These are phyloP conservation scores for Schizaphis graminum DNA, from an alignment of 2,888 invertebrate genomes.

Conservation along the genomic window DNA sequence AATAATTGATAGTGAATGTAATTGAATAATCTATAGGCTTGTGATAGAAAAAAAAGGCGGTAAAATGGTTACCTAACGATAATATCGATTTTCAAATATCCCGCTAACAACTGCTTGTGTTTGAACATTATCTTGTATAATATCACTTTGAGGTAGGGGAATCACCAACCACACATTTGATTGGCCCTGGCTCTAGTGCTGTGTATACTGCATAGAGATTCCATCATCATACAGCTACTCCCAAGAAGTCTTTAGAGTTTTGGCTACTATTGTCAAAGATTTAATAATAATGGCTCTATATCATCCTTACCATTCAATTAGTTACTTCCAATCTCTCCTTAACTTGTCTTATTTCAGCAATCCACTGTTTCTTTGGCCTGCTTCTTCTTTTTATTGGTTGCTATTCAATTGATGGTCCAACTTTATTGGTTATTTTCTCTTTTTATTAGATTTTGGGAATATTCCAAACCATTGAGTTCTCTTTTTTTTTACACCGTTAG, in stretches of 20 bases:
- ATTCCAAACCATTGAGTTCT: not conserved
- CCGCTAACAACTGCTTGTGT: no score
- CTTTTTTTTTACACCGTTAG: no score
- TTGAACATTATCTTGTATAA: no score
- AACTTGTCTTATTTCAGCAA: not conserved
- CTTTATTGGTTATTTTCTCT: constrained; percentile 20
- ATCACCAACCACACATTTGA: no score
- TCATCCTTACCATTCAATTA: not conserved
- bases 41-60: no score
- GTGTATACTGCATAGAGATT: not conserved
- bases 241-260: not conserved
- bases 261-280: not conserved
- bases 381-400: constrained; percentile 6
- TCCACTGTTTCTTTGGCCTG: constrained; percentile 9
- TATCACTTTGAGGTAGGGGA: no score
- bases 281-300: not conserved
- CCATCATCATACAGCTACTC: not conserved
- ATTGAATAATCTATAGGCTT: no score
- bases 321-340: constrained; percentile 14
- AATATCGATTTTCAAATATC: no score
- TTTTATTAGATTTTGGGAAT: not conserved
- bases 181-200: not conserved
- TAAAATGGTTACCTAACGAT: no score
- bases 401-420: not conserved
- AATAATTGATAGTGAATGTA: no score